A percentile compares a stretch with the other conserved stretches of the same genome.
Conservation (phyloP, 1,140 invertebrate species). For the Paralvinella palmiformis region DNA sequence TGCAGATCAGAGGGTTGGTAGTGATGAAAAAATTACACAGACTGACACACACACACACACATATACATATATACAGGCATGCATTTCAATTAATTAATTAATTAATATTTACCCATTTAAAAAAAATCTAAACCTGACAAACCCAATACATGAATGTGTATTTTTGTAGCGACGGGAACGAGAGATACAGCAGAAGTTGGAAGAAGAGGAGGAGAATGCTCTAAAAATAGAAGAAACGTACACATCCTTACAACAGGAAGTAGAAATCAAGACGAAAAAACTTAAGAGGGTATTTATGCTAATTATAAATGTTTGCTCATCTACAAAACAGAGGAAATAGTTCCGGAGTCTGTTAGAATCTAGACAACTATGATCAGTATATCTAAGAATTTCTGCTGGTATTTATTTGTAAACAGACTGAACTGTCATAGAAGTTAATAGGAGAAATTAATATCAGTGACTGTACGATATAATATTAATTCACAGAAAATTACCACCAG, state of each 20-base stretch:
- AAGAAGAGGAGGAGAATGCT: constrained; percentile 81
- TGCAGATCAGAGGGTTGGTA: constrained; percentile 69
- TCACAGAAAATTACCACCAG: too few relatives aligned
- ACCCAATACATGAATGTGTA: background rate
- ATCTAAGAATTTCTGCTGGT: too few relatives aligned
- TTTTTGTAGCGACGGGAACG: constrained; percentile 54
- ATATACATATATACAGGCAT: too few relatives aligned
- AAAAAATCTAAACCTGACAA: background rate
- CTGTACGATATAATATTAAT: too few relatives aligned
- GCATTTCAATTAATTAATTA: background rate
- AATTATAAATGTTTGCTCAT: too few relatives aligned
- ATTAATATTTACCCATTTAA: background rate
- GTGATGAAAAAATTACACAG: background rate
- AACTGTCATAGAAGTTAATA: too few relatives aligned
- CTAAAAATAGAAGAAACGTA: constrained; percentile 78
- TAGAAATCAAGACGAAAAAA: constrained; percentile 86
- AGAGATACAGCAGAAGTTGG: constrained; percentile 80
- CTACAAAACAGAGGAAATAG: too few relatives aligned
- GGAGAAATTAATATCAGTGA: too few relatives aligned
- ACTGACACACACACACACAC: background rate
- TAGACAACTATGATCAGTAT: too few relatives aligned
- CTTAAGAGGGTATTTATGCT: constrained; percentile 67
- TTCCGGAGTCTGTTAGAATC: too few relatives aligned
- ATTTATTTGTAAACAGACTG: too few relatives aligned
- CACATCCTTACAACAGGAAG: constrained; percentile 80